Evolutionary conservation across 2,797 vertebrate genomes (phyloP).

Genomic region (Rhabdophis nuchalis): DNA sequence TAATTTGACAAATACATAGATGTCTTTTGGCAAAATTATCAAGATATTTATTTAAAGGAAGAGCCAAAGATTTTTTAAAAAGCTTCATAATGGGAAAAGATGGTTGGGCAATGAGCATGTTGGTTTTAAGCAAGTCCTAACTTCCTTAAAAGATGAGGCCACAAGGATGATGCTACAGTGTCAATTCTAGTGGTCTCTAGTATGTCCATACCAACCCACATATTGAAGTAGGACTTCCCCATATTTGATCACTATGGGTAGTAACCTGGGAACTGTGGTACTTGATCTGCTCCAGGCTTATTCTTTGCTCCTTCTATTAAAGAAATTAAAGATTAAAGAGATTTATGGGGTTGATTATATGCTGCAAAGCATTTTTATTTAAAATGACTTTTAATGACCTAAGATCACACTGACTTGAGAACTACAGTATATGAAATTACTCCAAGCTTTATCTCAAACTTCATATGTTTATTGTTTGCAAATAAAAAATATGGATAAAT

Average conservation of each 20-base stretch:
- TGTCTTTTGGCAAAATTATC: constrained; percentile 55
- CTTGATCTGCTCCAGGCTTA: background rate
- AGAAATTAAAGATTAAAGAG: background rate
- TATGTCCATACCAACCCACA: background rate
- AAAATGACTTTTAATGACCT: background rate
- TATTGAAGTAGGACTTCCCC: background rate
- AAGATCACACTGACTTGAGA: background rate
- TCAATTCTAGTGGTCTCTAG: background rate
- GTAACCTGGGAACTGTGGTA: background rate
- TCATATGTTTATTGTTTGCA: too few species aligned
- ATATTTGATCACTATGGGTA: background rate
- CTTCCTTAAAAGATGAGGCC: background rate
- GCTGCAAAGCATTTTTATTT: background rate
- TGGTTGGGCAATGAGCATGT: constrained; percentile 7
- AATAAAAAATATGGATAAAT: too few species aligned
- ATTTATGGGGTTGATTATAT: background rate
- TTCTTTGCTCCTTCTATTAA: background rate
- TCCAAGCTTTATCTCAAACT: background rate
- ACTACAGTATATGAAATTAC: background rate
- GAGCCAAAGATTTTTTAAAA: constrained; percentile 21
- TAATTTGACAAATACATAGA: constrained; percentile 60
- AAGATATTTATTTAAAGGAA: constrained; percentile 45
- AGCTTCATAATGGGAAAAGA: constrained; percentile 41
- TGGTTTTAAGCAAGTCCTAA: constrained; percentile 35
- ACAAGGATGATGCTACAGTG: background rate